Evolutionary conservation across 1,140 invertebrate species (phyloP).

Genomic region (Phymastichus coffea): DNA sequence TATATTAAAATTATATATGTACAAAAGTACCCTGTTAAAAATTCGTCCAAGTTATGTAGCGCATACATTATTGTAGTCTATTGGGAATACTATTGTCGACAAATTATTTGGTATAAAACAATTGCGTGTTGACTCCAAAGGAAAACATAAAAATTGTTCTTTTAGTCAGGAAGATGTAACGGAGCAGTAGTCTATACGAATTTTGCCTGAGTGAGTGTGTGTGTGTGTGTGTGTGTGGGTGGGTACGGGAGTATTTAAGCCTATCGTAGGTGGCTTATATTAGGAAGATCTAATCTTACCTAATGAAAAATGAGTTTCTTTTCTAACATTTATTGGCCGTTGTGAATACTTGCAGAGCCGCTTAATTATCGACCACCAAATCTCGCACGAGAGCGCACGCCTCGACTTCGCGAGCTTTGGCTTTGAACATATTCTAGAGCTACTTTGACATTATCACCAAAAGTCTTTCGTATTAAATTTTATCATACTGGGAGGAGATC

Average conservation of each 20-base stretch:
- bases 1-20: too few species aligned
- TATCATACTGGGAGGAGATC: background rate
- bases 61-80: background rate
- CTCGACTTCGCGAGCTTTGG: background rate
- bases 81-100: too few species aligned
- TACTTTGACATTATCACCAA: conserved; percentile 27
- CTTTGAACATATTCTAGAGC: background rate
- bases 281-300: background rate
- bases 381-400: too few species aligned
- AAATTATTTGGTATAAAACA: too few species aligned
- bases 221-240: too few species aligned
- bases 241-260: background rate
- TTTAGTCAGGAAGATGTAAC: too few species aligned
- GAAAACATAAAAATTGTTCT: too few species aligned
- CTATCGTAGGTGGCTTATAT: background rate
- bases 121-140: too few species aligned
- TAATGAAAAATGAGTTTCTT: background rate
- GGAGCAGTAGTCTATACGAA: too few species aligned
- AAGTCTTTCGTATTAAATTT: conserved; percentile 22
- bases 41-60: conserved; percentile 24
- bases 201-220: too few species aligned
- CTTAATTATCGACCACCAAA: too few species aligned
- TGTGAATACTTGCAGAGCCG: background rate
- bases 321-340: background rate
- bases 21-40: conserved; percentile 27